Base-by-base conservation (phyloP, 2,797 vertebrate species). In the Paguma larvata region DNA sequence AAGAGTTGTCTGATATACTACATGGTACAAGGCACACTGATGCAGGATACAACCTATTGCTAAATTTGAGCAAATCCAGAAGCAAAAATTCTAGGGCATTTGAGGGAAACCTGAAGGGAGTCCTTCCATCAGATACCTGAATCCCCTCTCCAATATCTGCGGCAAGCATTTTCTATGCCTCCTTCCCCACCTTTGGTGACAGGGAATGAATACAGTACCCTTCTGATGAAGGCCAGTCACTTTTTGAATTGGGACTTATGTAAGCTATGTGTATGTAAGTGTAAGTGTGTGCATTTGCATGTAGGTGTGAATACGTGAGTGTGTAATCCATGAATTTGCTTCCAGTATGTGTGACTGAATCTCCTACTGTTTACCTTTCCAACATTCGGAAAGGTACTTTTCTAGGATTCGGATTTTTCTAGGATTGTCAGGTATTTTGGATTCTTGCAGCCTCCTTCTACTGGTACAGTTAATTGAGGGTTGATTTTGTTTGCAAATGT, bases 401-500 rank as follows among this genome's bases (percentile, higher is more conserved):
- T n/a, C n/a, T n/a, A 91, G 59, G 92, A 91, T 56, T 6, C 19
- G 72, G 78, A 92, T 73, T 88, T 91, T 91, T 48, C 73, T 80
- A 79, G 88, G 30, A 82, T 84, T 63, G 30, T 83, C 67, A 84
- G 91, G 41, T 92, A 75, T 41, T 96, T 86, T 44, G 30, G 12
- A 82, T 96, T 94, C 75, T 73, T 85, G 44, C 6, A 70, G 13
- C 41, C 62, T 96, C 56, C n/a, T 59, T 96, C 79, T 46, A 62
- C 78, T 25, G 30, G 68, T 67, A 53, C 32, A 56, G 79, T 96
- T 92, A 91, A 95, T 95, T 86, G 77, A 95, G 59, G 94, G 94
- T 83, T 96, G 68, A 84, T 93, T 96, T 73, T 95, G 75, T 96
- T 97, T 94, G 95, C 79, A 93, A 86, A 80, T 95, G 68, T 78